Base-by-base conservation (phyloP, 1,140 invertebrate species). In the Lineus longissimus region DNA sequence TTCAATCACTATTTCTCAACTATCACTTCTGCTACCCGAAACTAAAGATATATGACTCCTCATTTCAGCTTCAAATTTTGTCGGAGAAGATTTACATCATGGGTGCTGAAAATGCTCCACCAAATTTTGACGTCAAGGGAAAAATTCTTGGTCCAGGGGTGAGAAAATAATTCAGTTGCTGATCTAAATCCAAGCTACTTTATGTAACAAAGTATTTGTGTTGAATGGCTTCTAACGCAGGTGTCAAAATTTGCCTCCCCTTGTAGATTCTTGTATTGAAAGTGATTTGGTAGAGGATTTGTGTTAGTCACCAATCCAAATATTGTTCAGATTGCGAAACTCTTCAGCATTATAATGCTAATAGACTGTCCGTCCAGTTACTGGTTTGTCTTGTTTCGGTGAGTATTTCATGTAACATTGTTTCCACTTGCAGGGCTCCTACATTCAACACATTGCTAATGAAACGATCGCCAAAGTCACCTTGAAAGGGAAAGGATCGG, bases 391-490 rank as follows among this genome's bases (percentile, higher is more conserved):
- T n/a, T n/a, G n/a, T n/a, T n/a, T n/a, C n/a, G n/a, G n/a, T n/a
- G n/a, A n/a, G n/a, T n/a, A n/a, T n/a, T n/a, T n/a, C n/a, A n/a
- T n/a, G n/a, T n/a, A n/a, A n/a, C n/a, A n/a, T n/a, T n/a, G n/a
- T 31, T 40, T 58, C 23, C 51, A 23, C 64, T 64, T 64, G 2
- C 85, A 88, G 79, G 88, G 88, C 29, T 86, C 88, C 33, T 91
- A 89, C 80, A 84, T 91, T 65, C 85, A 90, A 66, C 91, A 91
- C 64, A 91, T 92, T 68, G 83, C 87, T 65, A 86, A 85, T 40
- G 90, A 91, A 81, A 91, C 90, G 25, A 89, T 89, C 62, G 88
- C 88, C 4, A 87, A 86, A 66, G 88, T 91, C 19, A 88, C 88
- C 1, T 81, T 92, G 55, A 84, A 89, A 73, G 89, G 88, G 54